Conservation (phyloP, 2,888 invertebrate genomes). For the Sepioteuthis lessoniana region DNA sequence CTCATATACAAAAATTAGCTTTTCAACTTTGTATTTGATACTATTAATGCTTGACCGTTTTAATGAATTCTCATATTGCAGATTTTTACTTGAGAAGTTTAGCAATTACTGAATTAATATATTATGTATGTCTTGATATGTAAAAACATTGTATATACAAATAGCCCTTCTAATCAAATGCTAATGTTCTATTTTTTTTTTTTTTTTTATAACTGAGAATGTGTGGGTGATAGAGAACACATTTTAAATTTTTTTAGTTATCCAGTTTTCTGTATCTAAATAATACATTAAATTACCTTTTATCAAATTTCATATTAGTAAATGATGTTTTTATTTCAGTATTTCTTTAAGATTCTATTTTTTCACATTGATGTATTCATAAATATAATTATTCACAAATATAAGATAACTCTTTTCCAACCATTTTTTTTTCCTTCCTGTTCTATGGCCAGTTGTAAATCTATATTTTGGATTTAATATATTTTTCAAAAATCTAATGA, state of each 20-base stretch:
- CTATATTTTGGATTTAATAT: neutral
- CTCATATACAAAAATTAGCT: neutral
- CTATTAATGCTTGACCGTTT: neutral
- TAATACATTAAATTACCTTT: too few species aligned
- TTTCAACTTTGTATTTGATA: neutral
- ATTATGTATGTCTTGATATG: neutral
- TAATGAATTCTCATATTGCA: neutral
- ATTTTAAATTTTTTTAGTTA: too few species aligned
- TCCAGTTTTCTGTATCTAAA: too few species aligned
- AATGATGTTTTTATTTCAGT: too few species aligned
- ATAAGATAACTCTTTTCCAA: neutral
- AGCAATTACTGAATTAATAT: neutral
- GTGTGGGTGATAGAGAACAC: too few species aligned
- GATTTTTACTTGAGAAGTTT: neutral
- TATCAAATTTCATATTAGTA: too few species aligned
- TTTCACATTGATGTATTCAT: neutral
- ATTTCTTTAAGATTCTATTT: neutral
- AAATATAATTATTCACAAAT: neutral
- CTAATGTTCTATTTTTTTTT: too few species aligned
- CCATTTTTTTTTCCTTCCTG: neutral
- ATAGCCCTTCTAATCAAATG: too few species aligned
- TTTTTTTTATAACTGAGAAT: too few species aligned
- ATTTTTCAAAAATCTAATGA: neutral
- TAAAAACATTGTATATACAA: too few species aligned
- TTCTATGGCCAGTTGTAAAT: neutral